Percentiles rank a stretch among this genome's conserved stretches.
Evolutionary conservation across 2,113 vertebrate genomes (phyloP).

Genomic region (Eidolon helvum): DNA sequence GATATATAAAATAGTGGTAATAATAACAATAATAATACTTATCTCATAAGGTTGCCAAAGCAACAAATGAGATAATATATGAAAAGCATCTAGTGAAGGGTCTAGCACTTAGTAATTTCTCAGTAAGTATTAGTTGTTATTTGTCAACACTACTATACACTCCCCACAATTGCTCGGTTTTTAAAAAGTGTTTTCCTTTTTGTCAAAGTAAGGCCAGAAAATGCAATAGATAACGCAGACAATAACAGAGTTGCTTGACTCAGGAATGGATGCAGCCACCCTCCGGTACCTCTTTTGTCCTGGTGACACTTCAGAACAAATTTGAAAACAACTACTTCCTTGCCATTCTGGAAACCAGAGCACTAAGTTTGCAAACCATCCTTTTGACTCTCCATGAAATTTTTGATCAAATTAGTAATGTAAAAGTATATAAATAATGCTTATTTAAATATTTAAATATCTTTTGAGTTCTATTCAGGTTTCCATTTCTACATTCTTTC

Average conservation of each 20-base stretch:
- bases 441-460: not conserved
- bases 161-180: not conserved
- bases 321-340: accelerated
- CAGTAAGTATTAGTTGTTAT: not conserved
- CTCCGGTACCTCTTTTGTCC: not conserved
- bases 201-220: not conserved
- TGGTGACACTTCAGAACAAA: not conserved
- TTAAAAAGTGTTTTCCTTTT: not conserved
- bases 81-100: accelerated
- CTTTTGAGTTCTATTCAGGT: not conserved
- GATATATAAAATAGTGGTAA: not conserved
- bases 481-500: not conserved
- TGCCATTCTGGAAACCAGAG: not conserved
- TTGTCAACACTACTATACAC: not conserved
- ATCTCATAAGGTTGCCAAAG: not conserved
- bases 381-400: accelerated
- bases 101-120: not conserved
- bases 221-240: not conserved
- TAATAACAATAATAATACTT: not conserved
- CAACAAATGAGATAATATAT: accelerated
- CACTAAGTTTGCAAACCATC: too few relatives aligned
- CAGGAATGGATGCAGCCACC: not conserved
- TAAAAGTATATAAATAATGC: not conserved
- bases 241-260: not conserved
- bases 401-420: not conserved